phyloP scores from a whole-genome alignment of 2,888 invertebrate genomes.

The Lymantria monacha region DNA sequence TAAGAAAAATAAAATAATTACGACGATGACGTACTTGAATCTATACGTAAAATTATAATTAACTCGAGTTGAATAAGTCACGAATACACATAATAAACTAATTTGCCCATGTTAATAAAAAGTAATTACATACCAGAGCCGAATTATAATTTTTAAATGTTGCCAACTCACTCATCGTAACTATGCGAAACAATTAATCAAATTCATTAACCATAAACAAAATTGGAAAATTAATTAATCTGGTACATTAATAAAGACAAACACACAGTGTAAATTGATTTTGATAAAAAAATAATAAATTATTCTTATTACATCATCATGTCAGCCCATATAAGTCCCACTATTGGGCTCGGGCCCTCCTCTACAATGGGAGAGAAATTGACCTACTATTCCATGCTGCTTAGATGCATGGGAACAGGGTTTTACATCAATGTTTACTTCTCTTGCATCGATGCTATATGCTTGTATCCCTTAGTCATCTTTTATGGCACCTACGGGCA shows the following conservation, averaged over 20 bases:
- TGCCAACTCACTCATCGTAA: slow-evolving; percentile 4
- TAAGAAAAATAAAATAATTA: not conserved
- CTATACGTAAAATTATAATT: not conserved
- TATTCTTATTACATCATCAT: too few relatives aligned
- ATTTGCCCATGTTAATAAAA: slow-evolving; percentile 1
- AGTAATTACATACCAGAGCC: slow-evolving; percentile 8
- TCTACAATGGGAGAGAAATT: too few relatives aligned
- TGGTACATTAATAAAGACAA: slow-evolving; percentile 9
- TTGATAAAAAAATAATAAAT: slow-evolving; percentile 23
- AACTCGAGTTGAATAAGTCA: slow-evolving; percentile 3
- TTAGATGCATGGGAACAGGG: too few relatives aligned
- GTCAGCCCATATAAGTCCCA: too few relatives aligned
- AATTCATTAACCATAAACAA: slow-evolving; percentile 6
- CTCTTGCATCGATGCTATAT: too few relatives aligned
- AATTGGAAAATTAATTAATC: slow-evolving; percentile 18
- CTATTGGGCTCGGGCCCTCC: too few relatives aligned
- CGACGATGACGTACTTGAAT: not conserved
- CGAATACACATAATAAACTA: slow-evolving; percentile 5
- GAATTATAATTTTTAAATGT: slow-evolving; percentile 6
- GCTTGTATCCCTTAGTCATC: too few relatives aligned
- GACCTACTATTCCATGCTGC: too few relatives aligned
- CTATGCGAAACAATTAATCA: slow-evolving; percentile 8
- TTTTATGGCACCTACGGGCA: too few relatives aligned
- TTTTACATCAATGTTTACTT: too few relatives aligned
- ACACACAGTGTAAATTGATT: slow-evolving; percentile 8